Conservation (phyloP, 2,888 invertebrate genomes). For the Brachyptera putata region DNA sequence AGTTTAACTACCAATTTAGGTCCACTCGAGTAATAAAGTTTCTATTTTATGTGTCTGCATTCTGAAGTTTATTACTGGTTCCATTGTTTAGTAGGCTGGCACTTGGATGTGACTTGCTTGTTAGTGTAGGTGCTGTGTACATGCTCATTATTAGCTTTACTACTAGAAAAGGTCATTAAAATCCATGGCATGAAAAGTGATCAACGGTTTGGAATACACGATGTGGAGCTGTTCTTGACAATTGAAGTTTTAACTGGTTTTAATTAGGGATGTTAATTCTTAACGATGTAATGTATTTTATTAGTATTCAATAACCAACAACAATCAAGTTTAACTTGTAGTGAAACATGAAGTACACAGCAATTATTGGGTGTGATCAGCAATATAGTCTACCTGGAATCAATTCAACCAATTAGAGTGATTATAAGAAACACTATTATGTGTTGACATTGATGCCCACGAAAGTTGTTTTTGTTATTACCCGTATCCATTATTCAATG, state of each 20-base stretch:
- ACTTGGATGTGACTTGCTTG: constrained; percentile 3
- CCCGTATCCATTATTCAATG: too few relatives aligned
- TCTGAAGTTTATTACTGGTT: background rate
- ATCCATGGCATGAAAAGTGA: background rate
- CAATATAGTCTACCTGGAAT: background rate
- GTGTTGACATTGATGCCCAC: constrained; percentile 9
- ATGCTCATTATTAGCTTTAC: background rate
- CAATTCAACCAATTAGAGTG: constrained; percentile 6
- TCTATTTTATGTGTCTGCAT: too few relatives aligned
- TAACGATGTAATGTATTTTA: background rate
- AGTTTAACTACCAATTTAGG: too few relatives aligned
- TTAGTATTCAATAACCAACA: background rate
- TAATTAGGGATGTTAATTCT: constrained; percentile 1
- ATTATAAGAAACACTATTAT: constrained; percentile 12
- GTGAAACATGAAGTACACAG: constrained; percentile 1
- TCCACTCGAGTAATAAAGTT: too few relatives aligned
- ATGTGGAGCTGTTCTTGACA: background rate
- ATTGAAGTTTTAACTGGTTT: background rate
- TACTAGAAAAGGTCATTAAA: background rate
- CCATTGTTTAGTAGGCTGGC: background rate
- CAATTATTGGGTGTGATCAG: background rate
- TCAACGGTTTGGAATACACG: background rate
- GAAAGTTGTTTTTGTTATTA: too few relatives aligned
- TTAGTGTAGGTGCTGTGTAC: background rate
- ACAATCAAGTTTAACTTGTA: background rate